These are phyloP conservation scores for Coreius guichenoti DNA, from an alignment of 2,797 vertebrate genomes.

Conservation along the genomic window DNA sequence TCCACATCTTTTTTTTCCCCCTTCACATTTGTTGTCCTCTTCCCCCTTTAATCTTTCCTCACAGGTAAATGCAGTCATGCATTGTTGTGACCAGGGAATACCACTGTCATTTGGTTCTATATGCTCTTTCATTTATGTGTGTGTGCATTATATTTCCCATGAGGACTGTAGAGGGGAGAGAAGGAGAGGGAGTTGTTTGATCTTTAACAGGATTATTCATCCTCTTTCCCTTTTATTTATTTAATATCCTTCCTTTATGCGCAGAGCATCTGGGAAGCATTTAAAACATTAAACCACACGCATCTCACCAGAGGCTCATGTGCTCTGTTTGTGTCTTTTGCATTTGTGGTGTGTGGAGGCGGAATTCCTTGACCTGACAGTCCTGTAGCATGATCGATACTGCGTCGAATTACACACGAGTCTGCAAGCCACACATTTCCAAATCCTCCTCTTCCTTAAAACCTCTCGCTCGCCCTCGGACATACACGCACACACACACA, in stretches of 20 bases:
- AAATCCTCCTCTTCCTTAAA: conserved; percentile 37
- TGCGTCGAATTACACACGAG: conserved; percentile 36
- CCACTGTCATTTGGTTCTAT: conserved; percentile 41
- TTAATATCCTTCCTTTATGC: conserved; percentile 67
- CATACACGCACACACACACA: conserved; percentile 4
- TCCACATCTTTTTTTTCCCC: neutral
- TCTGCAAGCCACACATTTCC: conserved; percentile 43
- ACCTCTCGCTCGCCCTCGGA: neutral
- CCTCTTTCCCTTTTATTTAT: conserved; percentile 77
- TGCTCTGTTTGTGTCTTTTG: conserved; percentile 32
- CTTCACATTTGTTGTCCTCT: conserved; percentile 24
- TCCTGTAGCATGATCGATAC: conserved; percentile 50
- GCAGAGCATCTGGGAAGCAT: conserved; percentile 43
- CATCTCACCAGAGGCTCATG: conserved; percentile 12
- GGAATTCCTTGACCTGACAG: conserved; percentile 48
- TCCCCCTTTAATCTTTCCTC: conserved; percentile 36
- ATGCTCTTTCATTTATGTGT: conserved; percentile 21
- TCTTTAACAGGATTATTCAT: conserved; percentile 81
- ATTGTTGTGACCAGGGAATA: conserved; percentile 47
- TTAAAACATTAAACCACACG: conserved; percentile 39
- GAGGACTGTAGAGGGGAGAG: conserved; percentile 29
- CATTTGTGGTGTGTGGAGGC: conserved; percentile 25
- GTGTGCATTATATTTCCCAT: conserved; percentile 43
- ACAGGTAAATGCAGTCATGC: conserved; percentile 41
- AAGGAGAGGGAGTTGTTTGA: conserved; percentile 70